Percentiles rank a stretch among this genome's conserved stretches.
Evolutionary conservation across 2,113 vertebrate genomes (phyloP).

Genomic region (Chelonoidis abingdonii): DNA sequence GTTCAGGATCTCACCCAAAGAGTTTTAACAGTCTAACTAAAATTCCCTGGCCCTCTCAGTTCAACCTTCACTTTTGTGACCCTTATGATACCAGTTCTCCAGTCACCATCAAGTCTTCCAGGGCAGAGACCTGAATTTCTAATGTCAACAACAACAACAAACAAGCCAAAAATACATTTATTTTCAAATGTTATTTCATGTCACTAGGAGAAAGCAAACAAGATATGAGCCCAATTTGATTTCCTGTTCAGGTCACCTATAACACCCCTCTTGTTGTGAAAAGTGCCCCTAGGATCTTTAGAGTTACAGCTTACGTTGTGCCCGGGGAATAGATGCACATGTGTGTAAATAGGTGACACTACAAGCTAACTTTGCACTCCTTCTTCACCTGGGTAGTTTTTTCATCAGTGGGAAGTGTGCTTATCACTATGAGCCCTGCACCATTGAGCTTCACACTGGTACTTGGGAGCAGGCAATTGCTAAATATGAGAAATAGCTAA

Average conservation of each 20-base stretch:
- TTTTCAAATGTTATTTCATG: neutral
- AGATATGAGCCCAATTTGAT: neutral
- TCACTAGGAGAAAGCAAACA: neutral
- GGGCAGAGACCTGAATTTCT: neutral
- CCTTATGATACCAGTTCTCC: neutral
- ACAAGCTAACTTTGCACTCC: neutral
- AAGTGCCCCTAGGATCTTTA: neutral
- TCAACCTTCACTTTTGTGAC: neutral
- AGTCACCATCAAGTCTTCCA: neutral
- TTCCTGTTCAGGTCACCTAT: neutral
- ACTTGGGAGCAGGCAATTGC: neutral
- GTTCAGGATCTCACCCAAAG: neutral
- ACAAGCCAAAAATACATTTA: neutral
- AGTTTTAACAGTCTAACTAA: neutral
- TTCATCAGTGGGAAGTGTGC: neutral
- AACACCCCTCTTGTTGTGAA: neutral
- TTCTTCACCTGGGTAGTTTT: neutral
- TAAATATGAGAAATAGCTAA: neutral
- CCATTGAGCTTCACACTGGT: neutral
- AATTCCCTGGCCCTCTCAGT: neutral
- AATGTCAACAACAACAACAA: neutral
- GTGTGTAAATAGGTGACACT: neutral
- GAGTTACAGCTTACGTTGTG: accelerated
- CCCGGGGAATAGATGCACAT: neutral
- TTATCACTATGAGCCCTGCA: neutral